Base-by-base conservation (phyloP, 1,140 invertebrate species). In the Homalodisca vitripennis region DNA sequence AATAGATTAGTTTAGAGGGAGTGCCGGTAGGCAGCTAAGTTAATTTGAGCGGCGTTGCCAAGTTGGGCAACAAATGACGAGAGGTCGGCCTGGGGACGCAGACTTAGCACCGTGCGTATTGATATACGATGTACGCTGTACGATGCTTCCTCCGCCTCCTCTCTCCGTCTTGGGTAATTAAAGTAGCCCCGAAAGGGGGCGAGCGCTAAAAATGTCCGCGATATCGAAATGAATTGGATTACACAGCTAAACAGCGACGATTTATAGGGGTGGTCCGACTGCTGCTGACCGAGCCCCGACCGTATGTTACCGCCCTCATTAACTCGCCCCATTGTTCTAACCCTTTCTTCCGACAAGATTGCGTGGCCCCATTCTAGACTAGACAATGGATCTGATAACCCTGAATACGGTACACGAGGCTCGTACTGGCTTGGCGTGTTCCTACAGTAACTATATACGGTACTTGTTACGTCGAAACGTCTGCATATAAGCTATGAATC, bases 171-270 rank as follows among this genome's bases (percentile, higher is more conserved):
- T 51, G 48, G 17, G 48, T 51, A 51, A 51, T 51, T 51, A 51
- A 51, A 51, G 3, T 51, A 51, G 48, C 48, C 48, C 48, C 22
- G 17, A 3, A 22, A 3, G n/a, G 48, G 48, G 48, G 3, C 17
- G 48, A 51, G 6, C 6, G 6, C 48, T 51, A 51, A 51, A 51
- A 51, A 51, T 51, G 48, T 51, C 48, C 22, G 48, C n/a, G 17
- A 51, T 51, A 51, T 51, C 3, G 48, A 51, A 51, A 51, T 51
- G 48, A 51, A 51, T 51, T 51, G 48, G 48, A 51, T 51, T 51
- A 51, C 14, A 51, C 17, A 22, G 48, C 48, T 51, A n/a, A 41
- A n/a, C 34, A 17, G 34, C 34, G 48, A n/a, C n/a, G 48, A 51
- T 51, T 51, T 51, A 51, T 22, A 22, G n/a, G 48, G 48, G 48